phyloP scores from a whole-genome alignment of 2,888 invertebrate genomes.

The Tipula unca region DNA sequence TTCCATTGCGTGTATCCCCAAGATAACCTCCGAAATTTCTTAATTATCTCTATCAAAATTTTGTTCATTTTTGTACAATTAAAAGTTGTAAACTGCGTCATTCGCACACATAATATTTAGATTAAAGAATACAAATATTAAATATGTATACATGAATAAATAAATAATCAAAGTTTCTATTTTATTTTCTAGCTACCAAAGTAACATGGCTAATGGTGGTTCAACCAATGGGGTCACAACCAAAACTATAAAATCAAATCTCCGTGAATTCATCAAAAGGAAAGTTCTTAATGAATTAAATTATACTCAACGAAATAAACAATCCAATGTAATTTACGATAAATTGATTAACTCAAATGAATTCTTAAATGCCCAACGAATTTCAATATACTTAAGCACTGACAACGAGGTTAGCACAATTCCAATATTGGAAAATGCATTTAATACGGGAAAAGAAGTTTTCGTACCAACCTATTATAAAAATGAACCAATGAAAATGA shows the following conservation, averaged over 20 bases:
- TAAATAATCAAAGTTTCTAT: background rate
- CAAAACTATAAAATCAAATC: background rate
- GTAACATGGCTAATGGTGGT: background rate
- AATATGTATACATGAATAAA: background rate
- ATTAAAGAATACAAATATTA: background rate
- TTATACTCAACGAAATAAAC: background rate
- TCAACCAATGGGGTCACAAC: background rate
- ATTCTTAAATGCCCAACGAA: constrained; percentile 48
- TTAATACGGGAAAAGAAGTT: constrained; percentile 42
- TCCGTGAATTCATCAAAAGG: background rate
- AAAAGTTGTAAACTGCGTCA: background rate
- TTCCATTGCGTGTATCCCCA: too few relatives aligned
- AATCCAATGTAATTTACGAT: background rate
- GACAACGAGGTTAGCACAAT: constrained; percentile 63
- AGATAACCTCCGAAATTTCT: too few relatives aligned
- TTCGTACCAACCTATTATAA: constrained; percentile 74
- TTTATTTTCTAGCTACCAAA: background rate
- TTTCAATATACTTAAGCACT: constrained; percentile 66
- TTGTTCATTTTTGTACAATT: background rate
- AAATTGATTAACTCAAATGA: constrained; percentile 45
- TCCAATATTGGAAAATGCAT: constrained; percentile 53
- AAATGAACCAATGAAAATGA: constrained; percentile 77
- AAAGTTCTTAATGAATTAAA: background rate
- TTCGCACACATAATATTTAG: background rate
- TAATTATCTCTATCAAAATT: too few relatives aligned